These are phyloP conservation scores for Teinopalpus imperialis DNA, from an alignment of 2,888 invertebrate species.

Conservation along the genomic window DNA sequence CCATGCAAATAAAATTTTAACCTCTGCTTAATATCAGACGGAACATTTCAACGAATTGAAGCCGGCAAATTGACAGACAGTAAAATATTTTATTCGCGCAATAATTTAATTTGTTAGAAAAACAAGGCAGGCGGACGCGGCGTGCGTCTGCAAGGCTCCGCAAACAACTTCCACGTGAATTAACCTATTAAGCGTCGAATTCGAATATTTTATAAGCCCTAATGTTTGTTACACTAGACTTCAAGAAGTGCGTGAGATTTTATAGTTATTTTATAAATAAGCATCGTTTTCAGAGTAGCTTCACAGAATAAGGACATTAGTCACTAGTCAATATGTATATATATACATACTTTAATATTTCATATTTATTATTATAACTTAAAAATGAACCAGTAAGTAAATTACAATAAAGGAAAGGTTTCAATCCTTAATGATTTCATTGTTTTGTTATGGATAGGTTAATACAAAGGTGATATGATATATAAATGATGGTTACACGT, in stretches of 20 bases:
- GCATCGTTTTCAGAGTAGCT: too few relatives aligned
- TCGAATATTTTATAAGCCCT: conserved; percentile 34
- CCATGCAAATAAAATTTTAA: conserved; percentile 77
- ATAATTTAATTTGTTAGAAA: conserved; percentile 80
- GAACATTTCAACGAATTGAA: conserved; percentile 58
- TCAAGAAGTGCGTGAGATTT: neutral
- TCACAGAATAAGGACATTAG: too few relatives aligned
- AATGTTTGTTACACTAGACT: conserved; percentile 22
- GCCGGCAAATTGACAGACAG: conserved; percentile 77
- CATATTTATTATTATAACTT: too few relatives aligned
- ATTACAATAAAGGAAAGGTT: too few relatives aligned
- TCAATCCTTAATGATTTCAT: too few relatives aligned
- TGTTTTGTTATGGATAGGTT: too few relatives aligned
- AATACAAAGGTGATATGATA: too few relatives aligned
- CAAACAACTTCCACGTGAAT: conserved; percentile 74
- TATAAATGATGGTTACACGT: too few relatives aligned
- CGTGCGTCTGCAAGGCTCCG: conserved; percentile 45
- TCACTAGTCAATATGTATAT: too few relatives aligned
- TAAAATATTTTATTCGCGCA: conserved; percentile 79
- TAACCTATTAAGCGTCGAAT: conserved; percentile 72
- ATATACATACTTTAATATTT: too few relatives aligned
- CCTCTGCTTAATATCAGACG: conserved; percentile 76
- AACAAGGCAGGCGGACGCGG: conserved; percentile 52
- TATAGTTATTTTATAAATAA: too few relatives aligned
- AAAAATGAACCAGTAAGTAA: too few relatives aligned